A percentile compares a stretch with the other conserved stretches of the same genome.
These are phyloP conservation scores for Dugesia japonica DNA, from an alignment of 2,888 invertebrate species.

Conservation along the genomic window DNA sequence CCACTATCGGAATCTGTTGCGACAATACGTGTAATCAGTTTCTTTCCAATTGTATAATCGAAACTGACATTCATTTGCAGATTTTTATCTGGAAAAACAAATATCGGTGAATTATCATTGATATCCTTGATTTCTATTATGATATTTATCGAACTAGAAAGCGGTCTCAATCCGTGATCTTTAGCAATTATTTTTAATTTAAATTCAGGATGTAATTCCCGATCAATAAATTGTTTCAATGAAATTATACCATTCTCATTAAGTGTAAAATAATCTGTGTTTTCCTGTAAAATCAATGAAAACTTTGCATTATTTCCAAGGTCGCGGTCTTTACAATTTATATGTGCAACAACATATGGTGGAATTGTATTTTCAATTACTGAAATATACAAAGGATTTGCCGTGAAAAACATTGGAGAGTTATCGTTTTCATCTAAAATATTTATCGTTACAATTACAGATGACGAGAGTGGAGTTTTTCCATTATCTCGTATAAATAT, in stretches of 20 bases:
- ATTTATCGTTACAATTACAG: not conserved
- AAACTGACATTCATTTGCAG: constrained; percentile 8
- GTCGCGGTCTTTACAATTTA: not conserved
- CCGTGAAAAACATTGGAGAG: not conserved
- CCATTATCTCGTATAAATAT: not conserved
- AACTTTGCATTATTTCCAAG: not conserved
- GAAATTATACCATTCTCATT: not conserved
- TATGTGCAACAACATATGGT: not conserved
- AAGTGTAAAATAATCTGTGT: not conserved
- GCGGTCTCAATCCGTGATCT: not conserved
- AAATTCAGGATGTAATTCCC: not conserved
- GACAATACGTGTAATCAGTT: not conserved
- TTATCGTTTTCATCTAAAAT: constrained; percentile 7
- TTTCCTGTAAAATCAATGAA: not conserved
- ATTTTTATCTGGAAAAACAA: not conserved
- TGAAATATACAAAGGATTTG: not conserved
- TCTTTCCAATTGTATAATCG: not conserved
- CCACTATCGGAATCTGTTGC: not conserved
- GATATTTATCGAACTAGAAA: not conserved
- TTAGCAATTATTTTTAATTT: not conserved
- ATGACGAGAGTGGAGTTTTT: not conserved
- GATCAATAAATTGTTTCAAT: not conserved
- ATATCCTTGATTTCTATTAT: not conserved
- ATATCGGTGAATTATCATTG: not conserved
- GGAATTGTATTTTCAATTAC: not conserved